Conservation (phyloP, 1,140 invertebrate genomes). For the Globodera rostochiensis region DNA sequence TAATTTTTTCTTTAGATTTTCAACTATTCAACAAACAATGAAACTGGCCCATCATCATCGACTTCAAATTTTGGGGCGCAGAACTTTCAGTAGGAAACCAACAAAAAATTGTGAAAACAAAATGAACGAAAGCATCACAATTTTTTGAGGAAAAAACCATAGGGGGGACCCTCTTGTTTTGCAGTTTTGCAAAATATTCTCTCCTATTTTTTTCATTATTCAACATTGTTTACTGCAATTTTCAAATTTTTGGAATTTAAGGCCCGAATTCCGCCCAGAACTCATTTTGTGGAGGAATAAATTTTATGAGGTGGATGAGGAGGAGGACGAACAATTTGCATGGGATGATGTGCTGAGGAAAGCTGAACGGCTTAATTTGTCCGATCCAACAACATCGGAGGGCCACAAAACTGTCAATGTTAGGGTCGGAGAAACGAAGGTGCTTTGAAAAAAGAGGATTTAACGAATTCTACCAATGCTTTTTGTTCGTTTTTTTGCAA, state of each 20-base stretch:
- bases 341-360: not conserved
- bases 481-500: no score
- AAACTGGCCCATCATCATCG: not conserved
- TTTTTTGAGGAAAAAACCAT: no score
- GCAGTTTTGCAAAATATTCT: no score
- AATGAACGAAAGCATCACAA: no score
- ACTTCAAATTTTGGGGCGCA: not conserved
- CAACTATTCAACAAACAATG: not conserved
- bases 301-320: constrained; percentile 24
- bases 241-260: constrained; percentile 16
- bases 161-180: no score
- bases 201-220: no score
- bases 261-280: constrained; percentile 13
- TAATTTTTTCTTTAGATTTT: no score
- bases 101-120: no score
- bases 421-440: constrained; percentile 21
- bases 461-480: not conserved
- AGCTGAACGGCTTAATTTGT: constrained; percentile 1
- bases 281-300: constrained; percentile 19
- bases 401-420: constrained; percentile 12
- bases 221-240: not conserved
- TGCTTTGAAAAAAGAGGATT: not conserved
- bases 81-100: no score
- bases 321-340: constrained; percentile 16
- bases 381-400: not conserved